phyloP scores from a whole-genome alignment of 2,797 vertebrate genomes.

The Cuculus canorus region DNA sequence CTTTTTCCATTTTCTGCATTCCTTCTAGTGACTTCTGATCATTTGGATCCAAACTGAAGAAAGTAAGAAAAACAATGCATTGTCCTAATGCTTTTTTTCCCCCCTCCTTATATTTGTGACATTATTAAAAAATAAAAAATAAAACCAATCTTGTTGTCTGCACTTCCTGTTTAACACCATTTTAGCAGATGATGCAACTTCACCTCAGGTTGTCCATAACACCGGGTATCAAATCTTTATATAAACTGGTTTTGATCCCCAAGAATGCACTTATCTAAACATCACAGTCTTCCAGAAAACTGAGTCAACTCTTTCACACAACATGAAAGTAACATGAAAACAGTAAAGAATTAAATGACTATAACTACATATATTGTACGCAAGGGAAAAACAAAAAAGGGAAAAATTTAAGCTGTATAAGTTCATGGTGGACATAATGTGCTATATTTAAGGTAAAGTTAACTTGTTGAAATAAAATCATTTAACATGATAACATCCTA shows the following conservation, averaged over 20 bases:
- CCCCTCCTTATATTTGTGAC: neutral
- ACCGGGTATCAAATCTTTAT: neutral
- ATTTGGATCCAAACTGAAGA: constrained; percentile 92
- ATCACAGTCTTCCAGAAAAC: neutral
- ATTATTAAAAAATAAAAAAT: neutral
- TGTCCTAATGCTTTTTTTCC: neutral
- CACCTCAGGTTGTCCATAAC: neutral
- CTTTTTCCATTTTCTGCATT: constrained; percentile 99
- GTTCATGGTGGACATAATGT: neutral
- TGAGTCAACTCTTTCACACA: neutral
- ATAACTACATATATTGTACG: neutral
- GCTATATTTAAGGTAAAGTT: neutral
- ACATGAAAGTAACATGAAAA: neutral
- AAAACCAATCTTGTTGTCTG: neutral
- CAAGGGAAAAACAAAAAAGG: neutral
- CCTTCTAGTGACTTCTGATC: constrained; percentile 98
- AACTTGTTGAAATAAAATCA: neutral
- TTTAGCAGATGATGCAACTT: neutral
- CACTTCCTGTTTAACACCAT: neutral
- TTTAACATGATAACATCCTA: neutral
- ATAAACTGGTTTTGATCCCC: neutral
- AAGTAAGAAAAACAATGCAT: constrained; percentile 38
- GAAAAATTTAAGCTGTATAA: neutral
- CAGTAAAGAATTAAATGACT: neutral
- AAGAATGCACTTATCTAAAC: neutral